These are phyloP conservation scores for Battus philenor DNA, from an alignment of 1,140 invertebrate species.

Conservation along the genomic window DNA sequence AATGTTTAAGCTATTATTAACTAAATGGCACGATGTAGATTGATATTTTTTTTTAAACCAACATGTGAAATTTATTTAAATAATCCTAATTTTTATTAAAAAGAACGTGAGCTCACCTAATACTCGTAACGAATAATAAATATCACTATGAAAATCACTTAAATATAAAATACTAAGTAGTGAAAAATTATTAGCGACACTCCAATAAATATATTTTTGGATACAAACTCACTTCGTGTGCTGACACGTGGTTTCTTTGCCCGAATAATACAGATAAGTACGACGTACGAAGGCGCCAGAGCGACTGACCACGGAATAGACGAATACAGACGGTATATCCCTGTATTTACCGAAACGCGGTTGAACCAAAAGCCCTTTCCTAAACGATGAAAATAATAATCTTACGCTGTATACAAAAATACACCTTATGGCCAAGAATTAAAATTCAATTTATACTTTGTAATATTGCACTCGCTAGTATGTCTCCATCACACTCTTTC, in stretches of 20 bases:
- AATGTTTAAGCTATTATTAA: background rate
- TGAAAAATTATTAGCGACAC: background rate
- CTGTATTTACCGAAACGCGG: conserved; percentile 34
- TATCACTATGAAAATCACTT: background rate
- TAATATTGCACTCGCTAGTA: conserved; percentile 22
- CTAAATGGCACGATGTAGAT: too few relatives aligned
- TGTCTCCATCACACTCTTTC: conserved; percentile 39
- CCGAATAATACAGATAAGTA: background rate
- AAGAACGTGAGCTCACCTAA: background rate
- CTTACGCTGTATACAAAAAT: conserved; percentile 23
- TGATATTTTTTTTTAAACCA: too few relatives aligned
- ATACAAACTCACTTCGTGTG: conserved; percentile 12
- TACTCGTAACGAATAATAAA: background rate
- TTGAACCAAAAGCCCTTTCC: conserved; percentile 36
- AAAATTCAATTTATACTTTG: conserved; percentile 31
- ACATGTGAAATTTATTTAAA: too few relatives aligned
- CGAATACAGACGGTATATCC: conserved; percentile 32
- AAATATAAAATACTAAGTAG: background rate
- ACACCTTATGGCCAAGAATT: conserved; percentile 24
- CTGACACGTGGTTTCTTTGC: conserved; percentile 12
- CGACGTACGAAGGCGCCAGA: conserved; percentile 9
- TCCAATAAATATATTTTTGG: conserved; percentile 3
- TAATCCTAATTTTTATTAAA: too few relatives aligned
- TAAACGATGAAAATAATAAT: conserved; percentile 46
- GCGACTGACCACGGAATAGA: conserved; percentile 32